phyloP scores from a whole-genome alignment of 2,888 invertebrate genomes.

The Rotaria socialis region DNA sequence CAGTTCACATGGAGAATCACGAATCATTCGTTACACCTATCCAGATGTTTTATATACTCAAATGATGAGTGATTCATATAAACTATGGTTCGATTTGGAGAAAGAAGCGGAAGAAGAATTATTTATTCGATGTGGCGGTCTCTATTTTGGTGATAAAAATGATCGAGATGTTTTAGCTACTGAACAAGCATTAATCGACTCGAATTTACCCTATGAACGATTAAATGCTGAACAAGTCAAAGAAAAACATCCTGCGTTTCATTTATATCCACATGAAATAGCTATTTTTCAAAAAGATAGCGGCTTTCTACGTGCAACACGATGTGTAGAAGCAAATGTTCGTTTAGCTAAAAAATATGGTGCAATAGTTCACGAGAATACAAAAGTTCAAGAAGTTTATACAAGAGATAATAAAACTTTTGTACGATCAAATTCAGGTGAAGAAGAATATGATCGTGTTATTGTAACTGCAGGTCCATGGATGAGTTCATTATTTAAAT shows the following conservation, averaged over 20 bases:
- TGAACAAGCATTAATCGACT: neutral
- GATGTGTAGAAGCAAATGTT: conserved; percentile 36
- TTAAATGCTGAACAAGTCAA: neutral
- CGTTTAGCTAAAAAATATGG: conserved; percentile 25
- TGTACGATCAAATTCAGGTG: neutral
- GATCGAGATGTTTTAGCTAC: neutral
- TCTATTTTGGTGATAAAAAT: conserved; percentile 2
- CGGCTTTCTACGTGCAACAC: conserved; percentile 28
- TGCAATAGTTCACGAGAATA: neutral
- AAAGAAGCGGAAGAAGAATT: conserved; percentile 31
- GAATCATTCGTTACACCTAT: conserved; percentile 40
- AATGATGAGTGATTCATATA: conserved; percentile 40
- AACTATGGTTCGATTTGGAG: conserved; percentile 15
- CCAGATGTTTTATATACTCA: neutral
- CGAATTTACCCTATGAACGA: neutral
- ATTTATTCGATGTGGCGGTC: conserved; percentile 5
- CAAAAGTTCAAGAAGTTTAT: neutral
- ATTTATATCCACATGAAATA: neutral
- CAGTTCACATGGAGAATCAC: conserved; percentile 44
- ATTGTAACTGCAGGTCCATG: conserved; percentile 35
- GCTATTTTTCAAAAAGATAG: conserved; percentile 17
- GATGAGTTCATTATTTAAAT: neutral
- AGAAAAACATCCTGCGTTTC: conserved; percentile 20
- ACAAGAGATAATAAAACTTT: neutral
- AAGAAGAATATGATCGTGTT: conserved; percentile 23